A percentile compares a stretch with the other conserved stretches of the same genome.
Evolutionary conservation across 1,140 invertebrate species (phyloP).

Genomic region (Tenebrio molitor): DNA sequence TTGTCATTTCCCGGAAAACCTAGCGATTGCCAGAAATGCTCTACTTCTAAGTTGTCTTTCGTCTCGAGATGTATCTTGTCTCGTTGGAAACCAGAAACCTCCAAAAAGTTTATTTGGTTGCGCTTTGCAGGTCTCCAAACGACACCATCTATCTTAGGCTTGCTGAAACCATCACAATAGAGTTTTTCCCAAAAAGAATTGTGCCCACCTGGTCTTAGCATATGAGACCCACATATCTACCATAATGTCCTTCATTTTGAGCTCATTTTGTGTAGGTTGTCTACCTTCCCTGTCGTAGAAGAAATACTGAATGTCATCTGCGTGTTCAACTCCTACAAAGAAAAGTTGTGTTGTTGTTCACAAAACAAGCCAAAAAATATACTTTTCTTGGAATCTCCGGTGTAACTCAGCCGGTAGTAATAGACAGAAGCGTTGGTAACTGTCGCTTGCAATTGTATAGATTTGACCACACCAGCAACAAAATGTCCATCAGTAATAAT

Average conservation of each 20-base stretch:
- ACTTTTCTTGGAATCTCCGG: too few species aligned
- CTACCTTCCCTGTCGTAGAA: background rate
- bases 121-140: background rate
- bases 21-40: background rate
- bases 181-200: background rate
- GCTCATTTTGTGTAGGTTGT: background rate
- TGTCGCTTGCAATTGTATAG: constrained; percentile 70
- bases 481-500: constrained; percentile 73
- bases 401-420: constrained; percentile 71
- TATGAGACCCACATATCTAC: constrained; percentile 15
- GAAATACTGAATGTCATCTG: background rate
- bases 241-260: constrained; percentile 19
- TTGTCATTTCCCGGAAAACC: background rate
- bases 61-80: background rate
- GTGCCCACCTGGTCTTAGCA: constrained; percentile 27
- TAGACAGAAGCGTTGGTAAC: constrained; percentile 71
- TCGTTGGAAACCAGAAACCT: background rate
- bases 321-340: constrained; percentile 11
- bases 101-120: background rate
- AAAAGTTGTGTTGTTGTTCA: too few species aligned
- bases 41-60: background rate
- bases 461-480: constrained; percentile 68
- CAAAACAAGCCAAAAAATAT: too few species aligned
- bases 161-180: background rate
- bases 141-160: constrained; percentile 40